Evolutionary conservation across 2,797 vertebrate species (phyloP), one percentile per base, ranked within the genome.

Genomic region (Sciurus carolinensis): DNA sequence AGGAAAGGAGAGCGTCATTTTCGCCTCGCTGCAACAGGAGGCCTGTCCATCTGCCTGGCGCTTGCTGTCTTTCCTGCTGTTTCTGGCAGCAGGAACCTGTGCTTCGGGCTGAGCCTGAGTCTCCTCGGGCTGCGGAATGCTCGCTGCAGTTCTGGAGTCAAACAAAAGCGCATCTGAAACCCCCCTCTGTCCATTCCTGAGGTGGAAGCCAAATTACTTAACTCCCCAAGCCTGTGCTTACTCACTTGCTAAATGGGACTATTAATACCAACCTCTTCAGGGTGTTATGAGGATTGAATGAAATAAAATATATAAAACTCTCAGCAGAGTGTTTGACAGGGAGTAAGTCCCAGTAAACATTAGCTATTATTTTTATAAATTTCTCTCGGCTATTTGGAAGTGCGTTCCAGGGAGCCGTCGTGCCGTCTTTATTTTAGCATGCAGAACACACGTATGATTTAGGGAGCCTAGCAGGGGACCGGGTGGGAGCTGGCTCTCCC

Each of bases 341-440:
- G 22, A 82, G 57, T 91, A 39, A 69, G 47, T 86, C 62, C 33
- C 88, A 86, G 85, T 94, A 90, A 93, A 90, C 82, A 67, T 12
- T 73, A n/a, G 75, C 87, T 87, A 17, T 52, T 91, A 36, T 85
- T 96, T 82, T 80, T n/a, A 87, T 90, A 90, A 84, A 91, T 81
- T 80, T 92, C 90, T 95, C 67, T 54, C 3, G 11, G 36, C 5
- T 64, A 42, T 75, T 62, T 90, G 81, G 66, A 94, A 82, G 57
- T 14, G 8, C n/a, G 9, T 71, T 52, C 52, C 39, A n/a, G 66
- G 0, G 42, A 83, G 64, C 33, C 39, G n/a, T n/a, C 15, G 20
- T 4, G 5, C 0, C 1, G 36, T 76, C 71, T 71, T 52, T 39
- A 22, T 69, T 90, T 47, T 2, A 90, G 36, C 33, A 17, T 67